Evolutionary conservation across 2,888 invertebrate species (phyloP), one percentile per base, ranked within the genome.

Genomic region (Heliconius erato): DNA sequence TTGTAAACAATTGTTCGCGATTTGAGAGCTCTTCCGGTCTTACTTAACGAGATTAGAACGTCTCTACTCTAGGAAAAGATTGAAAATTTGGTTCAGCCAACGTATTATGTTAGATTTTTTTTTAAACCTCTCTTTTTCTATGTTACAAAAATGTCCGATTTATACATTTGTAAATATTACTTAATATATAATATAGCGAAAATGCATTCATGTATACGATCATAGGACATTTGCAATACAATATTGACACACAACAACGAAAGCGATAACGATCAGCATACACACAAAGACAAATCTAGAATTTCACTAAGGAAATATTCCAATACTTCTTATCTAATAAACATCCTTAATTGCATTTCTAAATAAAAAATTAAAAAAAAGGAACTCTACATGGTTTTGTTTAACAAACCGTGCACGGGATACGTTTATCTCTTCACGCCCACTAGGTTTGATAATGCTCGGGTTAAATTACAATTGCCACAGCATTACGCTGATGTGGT

Each of bases 361-460:
- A 69, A 67, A 69, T 54, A 76, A 54, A 80, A 44, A 69, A 49
- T 35, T 23, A 49, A 71, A 79, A 83, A 77, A 77, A 77, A 77
- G 49, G 40, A 80, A 77, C 49, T 72, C 44, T 68, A 79, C 83
- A 84, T 71, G 59, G 83, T 83, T 84, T 90, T 90, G 91, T 89
- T 89, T 87, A 92, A 92, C 91, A 92, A 92, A 89, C 90, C 89
- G 89, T 91, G 71, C 49, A 85, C 86, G 88, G 89, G 89, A 90
- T 89, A 88, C 89, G 90, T 91, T 94, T 94, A 95, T 94, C 94
- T 90, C 88, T 92, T 91, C 88, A 94, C 94, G 94, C 94, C 94
- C 94, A 94, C 94, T 89, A 91, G 86, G 87, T 86, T 88, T 88
- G 93, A 94, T 94, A 93, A 93, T 91, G 88, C 85, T 87, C 86